These are phyloP conservation scores for Ceriagrion tenellum DNA, from an alignment of 2,888 invertebrate species.

Conservation along the genomic window DNA sequence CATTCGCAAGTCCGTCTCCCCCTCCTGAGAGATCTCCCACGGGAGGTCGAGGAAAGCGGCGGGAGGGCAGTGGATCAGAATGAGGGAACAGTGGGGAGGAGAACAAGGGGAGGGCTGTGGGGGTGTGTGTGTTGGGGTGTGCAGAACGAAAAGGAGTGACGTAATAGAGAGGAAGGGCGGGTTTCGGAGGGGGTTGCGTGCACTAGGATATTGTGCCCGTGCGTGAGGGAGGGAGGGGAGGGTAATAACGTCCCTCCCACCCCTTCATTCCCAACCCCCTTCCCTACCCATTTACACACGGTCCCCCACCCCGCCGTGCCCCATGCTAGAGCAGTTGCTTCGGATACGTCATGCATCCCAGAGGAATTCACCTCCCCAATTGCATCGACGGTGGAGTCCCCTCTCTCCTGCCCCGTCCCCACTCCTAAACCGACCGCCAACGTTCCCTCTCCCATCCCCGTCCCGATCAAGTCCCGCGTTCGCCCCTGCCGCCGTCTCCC, in stretches of 20 bases:
- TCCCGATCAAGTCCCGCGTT: conserved; percentile 55
- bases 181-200: not conserved
- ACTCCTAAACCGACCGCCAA: not conserved
- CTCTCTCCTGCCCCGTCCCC: conserved; percentile 41
- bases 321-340: conserved; percentile 49
- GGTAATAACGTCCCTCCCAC: conserved; percentile 36
- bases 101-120: not conserved
- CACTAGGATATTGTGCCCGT: conserved; percentile 25
- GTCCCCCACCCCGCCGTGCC: not conserved
- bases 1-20: not conserved
- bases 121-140: not conserved
- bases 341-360: conserved; percentile 61
- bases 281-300: not conserved
- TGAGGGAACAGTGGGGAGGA: conserved; percentile 26
- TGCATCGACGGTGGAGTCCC: conserved; percentile 28
- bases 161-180: not conserved
- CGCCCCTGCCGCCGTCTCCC: conserved; percentile 15
- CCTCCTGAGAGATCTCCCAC: not conserved
- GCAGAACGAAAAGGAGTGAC: conserved; percentile 9
- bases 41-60: not conserved
- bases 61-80: conserved; percentile 51
- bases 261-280: not conserved
- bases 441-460: conserved; percentile 54
- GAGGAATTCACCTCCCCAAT: conserved; percentile 64
- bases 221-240: not conserved